phyloP scores from a whole-genome alignment of 2,113 vertebrate species.

The Okapia johnstoni region DNA sequence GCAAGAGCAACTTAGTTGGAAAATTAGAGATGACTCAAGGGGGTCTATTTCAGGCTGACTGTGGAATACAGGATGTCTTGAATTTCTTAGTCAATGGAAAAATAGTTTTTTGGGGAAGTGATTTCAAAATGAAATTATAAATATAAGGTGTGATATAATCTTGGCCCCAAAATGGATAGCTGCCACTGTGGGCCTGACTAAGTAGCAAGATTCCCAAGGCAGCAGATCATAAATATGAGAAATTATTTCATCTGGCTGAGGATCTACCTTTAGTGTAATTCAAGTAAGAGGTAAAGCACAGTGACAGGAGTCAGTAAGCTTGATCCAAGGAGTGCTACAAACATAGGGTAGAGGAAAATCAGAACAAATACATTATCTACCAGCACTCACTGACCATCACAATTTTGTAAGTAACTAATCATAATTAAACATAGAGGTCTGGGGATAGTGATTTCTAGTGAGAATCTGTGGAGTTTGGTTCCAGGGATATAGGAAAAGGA shows the following conservation, averaged over 20 bases:
- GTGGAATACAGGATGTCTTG: neutral
- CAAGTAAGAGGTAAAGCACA: neutral
- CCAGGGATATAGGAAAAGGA: neutral
- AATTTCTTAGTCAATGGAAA: neutral
- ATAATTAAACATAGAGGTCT: neutral
- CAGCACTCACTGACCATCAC: rapidly evolving
- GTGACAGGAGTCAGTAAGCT: neutral
- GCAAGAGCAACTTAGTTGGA: neutral
- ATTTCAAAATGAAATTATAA: neutral
- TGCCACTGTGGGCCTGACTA: neutral
- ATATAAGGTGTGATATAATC: neutral
- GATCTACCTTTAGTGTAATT: neutral
- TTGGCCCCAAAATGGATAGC: neutral
- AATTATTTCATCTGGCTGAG: neutral
- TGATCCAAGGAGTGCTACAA: neutral
- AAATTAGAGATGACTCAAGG: neutral
- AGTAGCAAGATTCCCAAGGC: neutral
- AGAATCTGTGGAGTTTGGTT: neutral
- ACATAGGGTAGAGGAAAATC: neutral
- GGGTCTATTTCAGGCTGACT: neutral
- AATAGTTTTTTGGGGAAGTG: neutral
- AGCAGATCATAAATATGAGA: rapidly evolving
- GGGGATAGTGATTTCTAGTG: neutral
- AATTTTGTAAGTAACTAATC: neutral
- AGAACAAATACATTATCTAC: neutral